Conservation (phyloP, 1,140 invertebrate species). For the Drosophila micromelanica region DNA sequence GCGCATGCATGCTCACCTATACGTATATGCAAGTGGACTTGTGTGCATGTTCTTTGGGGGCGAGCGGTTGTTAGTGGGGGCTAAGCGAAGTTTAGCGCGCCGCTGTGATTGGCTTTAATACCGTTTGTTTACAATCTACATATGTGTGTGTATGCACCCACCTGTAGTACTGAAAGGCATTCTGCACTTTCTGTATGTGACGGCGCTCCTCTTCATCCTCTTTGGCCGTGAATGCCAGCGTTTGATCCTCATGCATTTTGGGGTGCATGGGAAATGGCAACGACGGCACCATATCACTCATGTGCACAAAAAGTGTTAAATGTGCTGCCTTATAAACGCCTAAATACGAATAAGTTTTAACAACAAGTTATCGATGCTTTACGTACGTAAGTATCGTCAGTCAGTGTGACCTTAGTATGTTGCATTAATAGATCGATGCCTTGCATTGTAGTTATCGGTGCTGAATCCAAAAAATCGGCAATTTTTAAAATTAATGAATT, state of each 20-base stretch:
- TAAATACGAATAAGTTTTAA: conserved; percentile 21
- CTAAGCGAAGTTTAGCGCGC: conserved; percentile 18
- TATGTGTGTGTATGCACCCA: conserved; percentile 28
- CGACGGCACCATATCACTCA: conserved; percentile 41
- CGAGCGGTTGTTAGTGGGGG: neutral
- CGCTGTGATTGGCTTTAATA: conserved; percentile 30
- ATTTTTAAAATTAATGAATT: neutral
- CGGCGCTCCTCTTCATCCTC: conserved; percentile 67
- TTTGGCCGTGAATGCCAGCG: conserved; percentile 52
- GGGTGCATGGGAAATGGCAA: conserved; percentile 69
- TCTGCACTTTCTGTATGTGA: conserved; percentile 69
- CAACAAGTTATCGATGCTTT: conserved; percentile 11
- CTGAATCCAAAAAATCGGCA: neutral
- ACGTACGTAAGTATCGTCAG: conserved; percentile 2
- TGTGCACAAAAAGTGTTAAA: conserved; percentile 26
- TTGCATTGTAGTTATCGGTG: neutral
- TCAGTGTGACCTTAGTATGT: neutral
- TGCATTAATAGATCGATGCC: neutral
- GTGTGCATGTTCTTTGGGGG: neutral
- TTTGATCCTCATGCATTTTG: conserved; percentile 62
- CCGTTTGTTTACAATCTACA: conserved; percentile 37
- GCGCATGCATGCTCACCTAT: conserved; percentile 13
- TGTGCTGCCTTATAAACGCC: conserved; percentile 13
- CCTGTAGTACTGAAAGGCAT: conserved; percentile 74
- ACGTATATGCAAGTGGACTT: neutral